Evolutionary conservation across 2,888 invertebrate genomes (phyloP), one percentile per base, ranked within the genome.

Genomic region (Drosophila pegasa): DNA sequence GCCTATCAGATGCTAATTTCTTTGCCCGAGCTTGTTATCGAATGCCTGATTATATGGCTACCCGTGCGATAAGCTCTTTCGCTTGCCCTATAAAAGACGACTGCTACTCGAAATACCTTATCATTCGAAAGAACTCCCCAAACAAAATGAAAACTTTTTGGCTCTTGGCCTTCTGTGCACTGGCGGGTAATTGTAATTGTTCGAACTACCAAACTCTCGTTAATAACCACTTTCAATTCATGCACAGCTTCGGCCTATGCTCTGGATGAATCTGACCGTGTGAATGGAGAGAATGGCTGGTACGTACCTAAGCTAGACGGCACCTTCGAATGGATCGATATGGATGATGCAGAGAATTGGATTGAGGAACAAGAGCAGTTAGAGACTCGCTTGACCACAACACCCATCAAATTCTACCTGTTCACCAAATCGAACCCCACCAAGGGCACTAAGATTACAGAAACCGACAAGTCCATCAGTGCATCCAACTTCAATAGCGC

Each of bases 251-350:
- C 80, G 50, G 74, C 65, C 22, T 61, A 50, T 27, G 82, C 79
- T 68, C 41, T 81, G 31, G 79, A 76, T 45, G 76, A 80, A 22
- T 61, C 56, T 2, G 79, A 77, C 12, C 89, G 80, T n/a, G 75
- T 40, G 27, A 77, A 85, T 31, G 86, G 86, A 4, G 89, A 89
- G 71, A 87, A 87, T 22, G 89, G 89, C 40, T 87, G 79, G 84
- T 89, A 68, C 56, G 75, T 90, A 8, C 89, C 89, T 2, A 69
- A 87, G 38, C 10, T 16, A 25, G 78, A 89, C 66, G 88, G 85
- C 7, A 65, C 70, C 41, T 35, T 81, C 4, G 71, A 78, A 20
- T 90, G 90, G 89, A 14, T 75, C 9, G 76, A 80, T 20, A 78
- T 71, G 73, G 75, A 89, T 4, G 75, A 64, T 3, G 87, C 78